These are phyloP conservation scores for Oscheius onirici DNA, from an alignment of 2,888 invertebrate species.

Conservation along the genomic window DNA sequence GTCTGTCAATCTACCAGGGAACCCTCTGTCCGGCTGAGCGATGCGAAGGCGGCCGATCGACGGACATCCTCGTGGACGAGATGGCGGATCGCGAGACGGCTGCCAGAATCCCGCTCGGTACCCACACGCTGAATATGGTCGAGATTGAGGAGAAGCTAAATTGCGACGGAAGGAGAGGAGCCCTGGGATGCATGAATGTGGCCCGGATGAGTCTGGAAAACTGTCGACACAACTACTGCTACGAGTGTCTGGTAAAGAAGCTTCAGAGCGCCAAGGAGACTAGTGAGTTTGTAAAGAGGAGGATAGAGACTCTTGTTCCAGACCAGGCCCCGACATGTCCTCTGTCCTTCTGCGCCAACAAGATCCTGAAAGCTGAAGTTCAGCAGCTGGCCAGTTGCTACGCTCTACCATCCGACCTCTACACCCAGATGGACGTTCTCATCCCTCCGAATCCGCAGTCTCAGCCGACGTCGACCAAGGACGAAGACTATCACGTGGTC, in stretches of 20 bases:
- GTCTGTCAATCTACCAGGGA: conserved; percentile 30
- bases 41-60: conserved; percentile 47
- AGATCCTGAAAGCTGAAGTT: conserved; percentile 38
- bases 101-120: conserved; percentile 40
- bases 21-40: conserved; percentile 44
- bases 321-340: conserved; percentile 31
- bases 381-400: conserved; percentile 12
- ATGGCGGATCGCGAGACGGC: conserved; percentile 36
- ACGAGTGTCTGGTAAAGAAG: conserved; percentile 48
- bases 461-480: not conserved
- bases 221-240: conserved; percentile 57
- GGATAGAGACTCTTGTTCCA: not conserved
- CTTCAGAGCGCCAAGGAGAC: conserved; percentile 34
- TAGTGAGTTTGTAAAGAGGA: not conserved
- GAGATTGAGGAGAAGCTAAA: conserved; percentile 33
- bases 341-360: conserved; percentile 41
- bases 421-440: not conserved
- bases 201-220: conserved; percentile 52
- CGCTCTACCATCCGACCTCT: not conserved
- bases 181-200: conserved; percentile 46
- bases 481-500: conserved; percentile 45
- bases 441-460: not conserved
- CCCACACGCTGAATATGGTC: conserved; percentile 30
- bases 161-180: conserved; percentile 16
- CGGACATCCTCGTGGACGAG: conserved; percentile 56